Conservation (phyloP, 2,888 invertebrate genomes). For the Petrolisthes manimaculis region DNA sequence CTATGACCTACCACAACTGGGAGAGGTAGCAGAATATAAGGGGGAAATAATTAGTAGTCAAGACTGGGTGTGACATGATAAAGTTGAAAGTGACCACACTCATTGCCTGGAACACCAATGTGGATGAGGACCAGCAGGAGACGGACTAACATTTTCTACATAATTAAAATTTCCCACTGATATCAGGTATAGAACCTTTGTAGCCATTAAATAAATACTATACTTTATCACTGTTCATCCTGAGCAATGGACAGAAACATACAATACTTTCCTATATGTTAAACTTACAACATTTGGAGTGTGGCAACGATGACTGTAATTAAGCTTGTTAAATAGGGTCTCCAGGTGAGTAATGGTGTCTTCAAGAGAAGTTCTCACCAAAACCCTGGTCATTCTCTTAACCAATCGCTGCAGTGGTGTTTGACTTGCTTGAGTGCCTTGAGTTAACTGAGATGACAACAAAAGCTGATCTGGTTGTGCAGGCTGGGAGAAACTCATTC, state of each 20-base stretch:
- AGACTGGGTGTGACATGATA: no score
- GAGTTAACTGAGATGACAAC: conserved; percentile 76
- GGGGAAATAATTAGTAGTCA: no score
- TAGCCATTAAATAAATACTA: neutral
- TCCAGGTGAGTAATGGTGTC: conserved; percentile 78
- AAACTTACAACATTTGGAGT: conserved; percentile 68
- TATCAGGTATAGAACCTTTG: no score
- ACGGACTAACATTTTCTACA: no score
- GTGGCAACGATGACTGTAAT: conserved; percentile 75
- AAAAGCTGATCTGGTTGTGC: conserved; percentile 85
- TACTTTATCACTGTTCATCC: neutral
- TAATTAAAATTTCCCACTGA: no score
- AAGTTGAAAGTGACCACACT: no score
- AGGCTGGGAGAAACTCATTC: conserved; percentile 88
- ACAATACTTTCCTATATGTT: neutral
- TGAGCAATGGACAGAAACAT: conserved; percentile 37
- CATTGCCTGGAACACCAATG: no score
- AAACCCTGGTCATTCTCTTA: conserved; percentile 93
- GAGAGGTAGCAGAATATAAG: no score
- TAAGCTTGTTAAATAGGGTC: conserved; percentile 76
- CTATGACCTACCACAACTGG: no score
- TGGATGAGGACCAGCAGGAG: no score
- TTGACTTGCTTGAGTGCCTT: conserved; percentile 61
- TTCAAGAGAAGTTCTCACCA: conserved; percentile 80
- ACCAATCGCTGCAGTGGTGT: conserved; percentile 79